Conservation (phyloP, 2,888 invertebrate genomes). For the Archaeoteleia sp. region DNA sequence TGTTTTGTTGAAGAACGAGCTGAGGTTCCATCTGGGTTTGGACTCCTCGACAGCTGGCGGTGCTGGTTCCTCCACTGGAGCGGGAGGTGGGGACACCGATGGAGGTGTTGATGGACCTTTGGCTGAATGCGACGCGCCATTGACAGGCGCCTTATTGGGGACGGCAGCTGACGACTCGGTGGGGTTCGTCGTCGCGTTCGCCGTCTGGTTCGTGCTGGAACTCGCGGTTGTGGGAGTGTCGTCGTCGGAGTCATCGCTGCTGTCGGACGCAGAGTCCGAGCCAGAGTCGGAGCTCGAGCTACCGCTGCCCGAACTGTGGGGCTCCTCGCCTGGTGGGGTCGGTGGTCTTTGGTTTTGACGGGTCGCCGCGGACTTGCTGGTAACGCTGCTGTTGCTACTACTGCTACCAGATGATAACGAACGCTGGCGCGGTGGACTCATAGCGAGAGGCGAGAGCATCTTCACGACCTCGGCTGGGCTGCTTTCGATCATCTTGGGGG, state of each 20-base stretch:
- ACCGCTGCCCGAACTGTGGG: constrained; percentile 76
- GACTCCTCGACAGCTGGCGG: constrained; percentile 75
- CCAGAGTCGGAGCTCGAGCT: constrained; percentile 81
- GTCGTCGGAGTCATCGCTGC: constrained; percentile 77
- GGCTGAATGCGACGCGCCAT: too few species aligned
- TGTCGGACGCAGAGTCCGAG: constrained; percentile 79
- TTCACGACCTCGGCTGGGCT: constrained; percentile 18
- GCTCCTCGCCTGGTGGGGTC: constrained; percentile 76
- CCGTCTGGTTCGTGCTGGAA: not conserved
- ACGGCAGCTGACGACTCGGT: constrained; percentile 49
- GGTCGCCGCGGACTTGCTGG: constrained; percentile 36
- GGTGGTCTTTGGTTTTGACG: constrained; percentile 67
- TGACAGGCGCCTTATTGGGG: constrained; percentile 54
- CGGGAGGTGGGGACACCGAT: constrained; percentile 64
- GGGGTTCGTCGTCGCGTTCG: constrained; percentile 28
- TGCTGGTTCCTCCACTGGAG: constrained; percentile 61
- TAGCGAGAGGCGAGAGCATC: constrained; percentile 18
- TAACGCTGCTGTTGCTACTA: constrained; percentile 33
- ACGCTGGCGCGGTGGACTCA: constrained; percentile 53
- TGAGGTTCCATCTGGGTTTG: constrained; percentile 73
- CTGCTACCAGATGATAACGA: constrained; percentile 39
- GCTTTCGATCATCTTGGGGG: constrained; percentile 22
- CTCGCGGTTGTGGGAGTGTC: constrained; percentile 62
- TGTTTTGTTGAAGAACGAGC: constrained; percentile 70
- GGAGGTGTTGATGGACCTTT: constrained; percentile 74